Evolutionary conservation across 2,113 vertebrate species (phyloP).

Genomic region (Clarias magur): DNA sequence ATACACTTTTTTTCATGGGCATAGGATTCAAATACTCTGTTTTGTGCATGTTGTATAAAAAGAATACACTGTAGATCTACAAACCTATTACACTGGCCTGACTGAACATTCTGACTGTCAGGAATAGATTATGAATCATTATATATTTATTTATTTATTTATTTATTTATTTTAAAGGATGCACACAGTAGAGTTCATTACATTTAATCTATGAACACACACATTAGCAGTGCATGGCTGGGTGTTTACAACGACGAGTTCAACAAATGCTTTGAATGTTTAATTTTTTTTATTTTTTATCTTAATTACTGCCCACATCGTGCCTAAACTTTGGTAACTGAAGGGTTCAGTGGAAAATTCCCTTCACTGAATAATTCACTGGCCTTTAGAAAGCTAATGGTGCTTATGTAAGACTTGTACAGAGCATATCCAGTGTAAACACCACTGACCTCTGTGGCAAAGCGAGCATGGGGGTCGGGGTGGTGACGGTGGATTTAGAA

Average conservation of each 20-base stretch:
- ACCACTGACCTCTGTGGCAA: neutral
- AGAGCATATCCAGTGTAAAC: conserved; percentile 5
- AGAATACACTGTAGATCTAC: neutral
- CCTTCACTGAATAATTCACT: conserved; percentile 40
- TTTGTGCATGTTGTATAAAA: neutral
- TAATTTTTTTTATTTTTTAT: neutral
- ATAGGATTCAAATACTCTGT: neutral
- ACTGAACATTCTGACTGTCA: neutral
- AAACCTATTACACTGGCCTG: neutral
- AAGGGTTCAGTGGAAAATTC: conserved; percentile 36
- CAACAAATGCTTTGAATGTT: neutral
- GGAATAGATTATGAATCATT: neutral
- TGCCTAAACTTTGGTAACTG: conserved; percentile 20
- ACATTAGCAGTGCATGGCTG: neutral
- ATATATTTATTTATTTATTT: neutral
- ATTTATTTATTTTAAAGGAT: neutral
- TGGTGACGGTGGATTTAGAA: neutral
- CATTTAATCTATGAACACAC: neutral
- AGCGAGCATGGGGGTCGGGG: neutral
- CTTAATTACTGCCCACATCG: conserved; percentile 21
- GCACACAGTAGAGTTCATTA: neutral
- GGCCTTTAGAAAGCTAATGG: conserved; percentile 28
- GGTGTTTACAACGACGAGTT: neutral
- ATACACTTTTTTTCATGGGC: too few species aligned
- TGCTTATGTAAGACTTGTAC: conserved; percentile 32